Conservation (phyloP, 1,140 invertebrate species). For the Penaeus vannamei region DNA sequence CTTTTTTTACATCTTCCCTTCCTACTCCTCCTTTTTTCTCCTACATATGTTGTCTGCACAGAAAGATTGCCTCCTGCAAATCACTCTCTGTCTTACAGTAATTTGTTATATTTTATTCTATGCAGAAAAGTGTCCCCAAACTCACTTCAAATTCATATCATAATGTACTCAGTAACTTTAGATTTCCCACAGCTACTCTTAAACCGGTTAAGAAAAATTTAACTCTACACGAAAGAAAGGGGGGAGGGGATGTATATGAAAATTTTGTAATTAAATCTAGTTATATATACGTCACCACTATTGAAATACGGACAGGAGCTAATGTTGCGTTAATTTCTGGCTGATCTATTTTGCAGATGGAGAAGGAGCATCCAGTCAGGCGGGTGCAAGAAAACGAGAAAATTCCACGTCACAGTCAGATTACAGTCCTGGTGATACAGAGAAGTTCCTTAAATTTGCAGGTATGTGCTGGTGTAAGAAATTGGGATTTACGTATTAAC, state of each 20-base stretch:
- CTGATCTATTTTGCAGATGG: conserved; percentile 43
- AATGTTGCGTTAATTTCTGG: neutral
- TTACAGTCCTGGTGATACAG: conserved; percentile 72
- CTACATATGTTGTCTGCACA: neutral
- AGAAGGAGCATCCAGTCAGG: conserved; percentile 40
- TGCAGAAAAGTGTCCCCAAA: no score
- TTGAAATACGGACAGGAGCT: neutral
- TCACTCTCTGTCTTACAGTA: no score
- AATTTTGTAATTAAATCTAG: no score
- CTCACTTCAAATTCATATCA: no score
- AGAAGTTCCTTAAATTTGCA: conserved; percentile 82
- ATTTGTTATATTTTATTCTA: no score
- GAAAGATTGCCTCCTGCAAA: no score
- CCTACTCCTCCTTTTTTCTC: neutral
- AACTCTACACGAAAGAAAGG: no score
- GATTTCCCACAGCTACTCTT: no score
- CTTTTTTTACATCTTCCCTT: neutral
- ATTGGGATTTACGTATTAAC: neutral
- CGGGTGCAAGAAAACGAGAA: conserved; percentile 41
- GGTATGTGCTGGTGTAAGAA: conserved; percentile 3
- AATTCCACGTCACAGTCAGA: conserved; percentile 43
- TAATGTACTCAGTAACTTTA: no score
- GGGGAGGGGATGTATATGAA: neutral
- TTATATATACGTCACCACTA: neutral
- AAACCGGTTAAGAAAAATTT: no score